Evolutionary conservation across 1,140 invertebrate genomes (phyloP), one percentile per base, ranked within the genome.

Genomic region (Pentalonia nigronervosa): DNA sequence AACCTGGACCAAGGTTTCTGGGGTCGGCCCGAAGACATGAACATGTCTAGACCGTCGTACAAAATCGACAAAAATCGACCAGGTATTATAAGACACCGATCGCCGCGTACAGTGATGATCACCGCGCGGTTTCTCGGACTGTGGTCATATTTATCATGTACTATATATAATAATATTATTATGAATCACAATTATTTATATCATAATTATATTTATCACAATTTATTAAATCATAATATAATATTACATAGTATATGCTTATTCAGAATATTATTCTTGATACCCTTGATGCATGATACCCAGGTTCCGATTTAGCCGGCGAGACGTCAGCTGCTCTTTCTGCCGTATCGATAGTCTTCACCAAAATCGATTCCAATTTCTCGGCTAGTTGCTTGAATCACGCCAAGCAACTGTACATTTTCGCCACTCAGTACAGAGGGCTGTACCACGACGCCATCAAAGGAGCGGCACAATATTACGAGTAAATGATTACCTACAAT

Each of bases 261-360:
- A 4, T 41, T 41, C 41, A 4, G 4, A 41, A 41, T 41, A 41
- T 41, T 41, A 41, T 41, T 41, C 4, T 41, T 41, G 41, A n/a
- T n/a, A n/a, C n/a, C n/a, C n/a, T n/a, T n/a, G n/a, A n/a, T 41
- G 41, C 36, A 23, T 36, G 7, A 23, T 84, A 25, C 9, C 8
- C 94, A 95, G 96, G 97, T 83, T 96, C 96, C 34, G 97, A 97
- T 94, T 94, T 97, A 20, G 96, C 96, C 3, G 96, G 96, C 4
- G 96, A 97, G 94, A 96, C 96, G 6, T 96, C 96, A 7, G 96
- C 96, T 2, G 96, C 96, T 11, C 95, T 97, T 25, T 96, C 96
- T 7, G 96, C 96, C 2, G 95, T 96, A 60, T 95, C 96, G 45
- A 95, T 96, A 11, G 95, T 97, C 8, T 96, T 96, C 93, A 95